phyloP scores from a whole-genome alignment of 2,113 vertebrate genomes.

The Aptenodytes patagonicus region DNA sequence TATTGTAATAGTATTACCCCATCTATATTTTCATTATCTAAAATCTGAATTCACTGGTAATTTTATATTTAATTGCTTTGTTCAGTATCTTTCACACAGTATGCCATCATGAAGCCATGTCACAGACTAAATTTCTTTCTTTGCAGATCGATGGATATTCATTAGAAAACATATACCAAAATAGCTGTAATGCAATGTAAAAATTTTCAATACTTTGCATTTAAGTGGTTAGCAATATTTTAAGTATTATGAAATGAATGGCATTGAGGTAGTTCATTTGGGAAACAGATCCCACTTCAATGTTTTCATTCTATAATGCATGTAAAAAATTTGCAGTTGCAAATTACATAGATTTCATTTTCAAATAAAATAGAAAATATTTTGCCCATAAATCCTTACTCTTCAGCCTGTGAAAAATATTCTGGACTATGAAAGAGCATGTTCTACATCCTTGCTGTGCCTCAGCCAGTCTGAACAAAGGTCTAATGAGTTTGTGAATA shows the following conservation, averaged over 20 bases:
- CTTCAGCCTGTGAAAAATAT: background rate
- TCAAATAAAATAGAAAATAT: background rate
- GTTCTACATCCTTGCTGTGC: conserved; percentile 8
- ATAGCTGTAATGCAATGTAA: background rate
- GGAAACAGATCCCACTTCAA: background rate
- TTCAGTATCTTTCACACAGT: background rate
- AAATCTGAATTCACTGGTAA: background rate
- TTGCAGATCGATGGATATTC: background rate
- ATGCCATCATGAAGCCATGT: background rate
- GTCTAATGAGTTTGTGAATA: conserved; percentile 52
- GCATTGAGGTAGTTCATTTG: background rate
- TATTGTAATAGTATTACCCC: background rate
- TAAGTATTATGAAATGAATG: background rate
- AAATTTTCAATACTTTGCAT: background rate
- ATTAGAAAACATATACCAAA: background rate
- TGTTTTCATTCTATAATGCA: background rate
- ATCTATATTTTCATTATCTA: background rate
- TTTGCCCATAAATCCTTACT: background rate
- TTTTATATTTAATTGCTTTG: background rate
- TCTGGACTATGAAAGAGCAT: background rate
- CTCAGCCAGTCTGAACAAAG: conserved; percentile 26
- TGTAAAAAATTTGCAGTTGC: background rate
- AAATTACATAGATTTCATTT: background rate
- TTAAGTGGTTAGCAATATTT: background rate
- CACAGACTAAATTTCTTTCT: background rate